Evolutionary conservation across 2,888 invertebrate species (phyloP).

Genomic region (Liposcelis brunnea): DNA sequence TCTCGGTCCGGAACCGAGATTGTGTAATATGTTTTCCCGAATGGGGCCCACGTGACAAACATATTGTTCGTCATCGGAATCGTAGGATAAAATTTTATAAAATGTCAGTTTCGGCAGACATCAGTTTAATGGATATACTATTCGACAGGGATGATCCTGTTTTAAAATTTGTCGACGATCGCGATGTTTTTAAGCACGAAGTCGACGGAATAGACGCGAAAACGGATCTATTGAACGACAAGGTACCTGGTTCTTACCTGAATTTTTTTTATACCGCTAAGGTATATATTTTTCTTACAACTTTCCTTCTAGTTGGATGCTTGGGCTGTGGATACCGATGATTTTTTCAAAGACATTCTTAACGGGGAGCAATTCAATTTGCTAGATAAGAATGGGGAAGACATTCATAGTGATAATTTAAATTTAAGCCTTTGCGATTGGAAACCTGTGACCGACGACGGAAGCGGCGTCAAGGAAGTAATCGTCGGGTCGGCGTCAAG

Average conservation of each 20-base stretch:
- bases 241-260: conserved; percentile 7
- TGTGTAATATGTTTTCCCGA: no score
- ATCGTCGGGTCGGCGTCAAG: conserved; percentile 28
- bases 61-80: no score
- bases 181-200: conserved; percentile 18
- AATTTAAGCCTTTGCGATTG: conserved; percentile 19
- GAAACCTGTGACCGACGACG: conserved; percentile 29
- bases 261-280: background rate
- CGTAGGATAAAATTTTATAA: no score
- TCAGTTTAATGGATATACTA: conserved; percentile 26
- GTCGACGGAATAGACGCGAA: conserved; percentile 12
- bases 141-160: conserved; percentile 25
- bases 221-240: conserved; percentile 3
- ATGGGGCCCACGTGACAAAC: no score
- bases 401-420: no score
- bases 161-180: conserved; percentile 21
- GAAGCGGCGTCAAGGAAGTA: conserved; percentile 37
- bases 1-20: no score
- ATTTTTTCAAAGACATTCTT: conserved; percentile 33
- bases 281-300: no score
- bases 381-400: conserved; percentile 26
- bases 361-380: conserved; percentile 31
- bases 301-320: conserved; percentile 29
- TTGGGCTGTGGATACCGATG: conserved; percentile 35
- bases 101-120: conserved; percentile 23